Base-by-base conservation (phyloP, 2,888 invertebrate species). In the Standfussiana lucernea region DNA sequence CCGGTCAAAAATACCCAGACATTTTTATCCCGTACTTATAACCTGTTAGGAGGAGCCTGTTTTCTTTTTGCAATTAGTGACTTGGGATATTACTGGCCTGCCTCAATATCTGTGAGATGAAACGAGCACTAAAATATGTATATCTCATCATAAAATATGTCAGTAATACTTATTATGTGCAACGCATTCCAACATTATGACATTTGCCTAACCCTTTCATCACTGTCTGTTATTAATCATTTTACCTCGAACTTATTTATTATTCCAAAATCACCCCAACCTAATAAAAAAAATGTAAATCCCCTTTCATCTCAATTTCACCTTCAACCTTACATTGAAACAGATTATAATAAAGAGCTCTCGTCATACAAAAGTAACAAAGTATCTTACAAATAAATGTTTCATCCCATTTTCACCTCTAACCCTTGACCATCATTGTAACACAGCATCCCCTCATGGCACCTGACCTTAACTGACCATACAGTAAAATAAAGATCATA, bases 21-120 rank as follows among this genome's bases (percentile, higher is more conserved):
- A 93, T 94, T 95, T 95, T 94, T 94, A 93, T 93, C 92, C 91
- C 84, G 89, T 92, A 89, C 93, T 93, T 91, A 90, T 91, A 92
- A 94, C 93, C 93, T 93, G 92, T 91, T 90, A 91, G 87, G 82
- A 85, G 85, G 83, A 84, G 84, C 86, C 84, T 89, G 86, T 91
- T 90, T 90, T 90, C 90, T 90, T 91, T 89, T 90, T 89, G 90
- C 89, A 92, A 91, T 92, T 91, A 93, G 89, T 87, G 87, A 88
- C 88, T 86, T 77, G 83, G 75, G 81, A 84, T 85, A 88, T 87
- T 84, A 82, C 79, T 74, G 78, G 72, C 71, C 73, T 76, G 75
- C 66, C 68, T 82, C 73, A 66, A 82, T 88, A 79, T 79, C 77
- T 79, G 32, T 21, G 59, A 79, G 79, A 80, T 74, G 70, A 73